Evolutionary conservation across 2,888 invertebrate species (phyloP), one percentile per base, ranked within the genome.

Genomic region (Rhyacophila evoluta): DNA sequence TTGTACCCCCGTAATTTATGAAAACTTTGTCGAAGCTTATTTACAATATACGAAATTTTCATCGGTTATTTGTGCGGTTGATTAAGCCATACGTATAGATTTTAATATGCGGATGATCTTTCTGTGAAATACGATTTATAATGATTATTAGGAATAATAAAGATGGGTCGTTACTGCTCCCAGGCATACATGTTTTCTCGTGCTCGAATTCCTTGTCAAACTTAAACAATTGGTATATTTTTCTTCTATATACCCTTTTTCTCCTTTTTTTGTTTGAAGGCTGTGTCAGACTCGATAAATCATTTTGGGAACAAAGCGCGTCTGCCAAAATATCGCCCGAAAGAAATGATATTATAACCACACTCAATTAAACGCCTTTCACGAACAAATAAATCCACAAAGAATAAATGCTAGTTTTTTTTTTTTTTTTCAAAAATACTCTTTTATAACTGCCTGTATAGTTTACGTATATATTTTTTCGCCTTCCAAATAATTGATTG

Each of bases 171-270:
- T 33, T 33, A 2, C 6, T 33, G 29, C 29, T 33, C 29, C 6
- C 29, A 33, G 29, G 29, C 6, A 33, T 6, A 33, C 4, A 25
- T 25, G 55, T 55, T 55, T 55, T 55, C 19, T 55, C 55, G 15
- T 10, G 55, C 55, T 55, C 25, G 55, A 55, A 55, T 55, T 55
- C 55, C 55, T 55, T 55, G 55, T 55, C 55, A 55, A 55, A 55
- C 55, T 55, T 25, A 55, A 55, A 55, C 55, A 55, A 55, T 55
- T 55, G 55, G 55, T 25, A 19, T 55, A 55, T 55, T 55, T 55
- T 55, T 55, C 55, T 55, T 55, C 55, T 19, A 55, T 55, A 25
- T 19, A 33, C 6, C 6, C 29, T 33, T 33, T 33, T 33, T 33
- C 6, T 25, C 19, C 19, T 39, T 39, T 39, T 41, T 55, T 8